Percentiles rank a stretch among this genome's conserved stretches.
Evolutionary conservation across 2,797 vertebrate species (phyloP).

Genomic region (Fistularia commersonii): DNA sequence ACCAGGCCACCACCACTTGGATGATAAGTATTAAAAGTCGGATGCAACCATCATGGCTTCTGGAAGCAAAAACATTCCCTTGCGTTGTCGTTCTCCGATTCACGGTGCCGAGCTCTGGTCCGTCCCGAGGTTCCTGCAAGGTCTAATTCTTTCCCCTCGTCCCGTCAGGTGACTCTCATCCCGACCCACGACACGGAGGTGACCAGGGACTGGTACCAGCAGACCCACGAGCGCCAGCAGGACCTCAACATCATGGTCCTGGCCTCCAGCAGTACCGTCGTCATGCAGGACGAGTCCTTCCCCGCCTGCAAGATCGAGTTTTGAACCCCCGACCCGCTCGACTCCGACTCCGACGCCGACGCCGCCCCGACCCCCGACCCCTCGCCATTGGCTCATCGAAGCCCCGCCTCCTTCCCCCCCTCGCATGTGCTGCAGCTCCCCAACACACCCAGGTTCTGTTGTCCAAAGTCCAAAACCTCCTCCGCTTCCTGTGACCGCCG

Average conservation of each 20-base stretch:
- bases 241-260: constrained; percentile 97
- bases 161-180: constrained; percentile 90
- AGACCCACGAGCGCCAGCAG: constrained; percentile 96
- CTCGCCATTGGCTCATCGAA: constrained; percentile 33
- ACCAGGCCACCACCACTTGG: too few species aligned
- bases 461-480: constrained; percentile 27
- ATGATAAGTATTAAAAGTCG: too few species aligned
- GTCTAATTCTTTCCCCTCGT: neutral
- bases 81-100: too few species aligned
- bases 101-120: too few species aligned
- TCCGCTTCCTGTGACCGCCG: constrained; percentile 35
- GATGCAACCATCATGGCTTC: too few species aligned
- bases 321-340: constrained; percentile 54
- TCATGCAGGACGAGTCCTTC: constrained; percentile 99
- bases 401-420: constrained; percentile 31
- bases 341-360: too few species aligned
- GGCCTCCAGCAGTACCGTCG: constrained; percentile 98
- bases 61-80: too few species aligned
- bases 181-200: constrained; percentile 97
- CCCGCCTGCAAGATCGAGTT: constrained; percentile 99
- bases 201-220: constrained; percentile 98
- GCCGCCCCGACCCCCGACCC: neutral
- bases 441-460: constrained; percentile 36
- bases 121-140: neutral
- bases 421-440: constrained; percentile 37